Percentiles rank a stretch among this genome's conserved stretches.
Conservation (phyloP, 2,888 invertebrate genomes). For the Coronaproctus castanopsis region DNA sequence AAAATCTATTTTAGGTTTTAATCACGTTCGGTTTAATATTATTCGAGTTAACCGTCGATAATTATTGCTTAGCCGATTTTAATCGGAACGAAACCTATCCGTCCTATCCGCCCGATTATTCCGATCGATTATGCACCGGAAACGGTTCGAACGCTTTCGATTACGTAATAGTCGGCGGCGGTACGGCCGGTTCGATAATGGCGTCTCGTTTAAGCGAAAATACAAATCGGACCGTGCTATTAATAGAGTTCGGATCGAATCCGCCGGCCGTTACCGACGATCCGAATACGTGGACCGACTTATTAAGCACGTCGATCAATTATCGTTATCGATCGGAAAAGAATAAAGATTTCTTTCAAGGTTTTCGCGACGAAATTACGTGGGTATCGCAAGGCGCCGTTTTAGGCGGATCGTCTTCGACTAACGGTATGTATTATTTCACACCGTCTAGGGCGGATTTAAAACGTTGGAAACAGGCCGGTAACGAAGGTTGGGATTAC, state of each 20-base stretch:
- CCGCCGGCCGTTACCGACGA: constrained; percentile 29
- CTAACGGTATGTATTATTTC: constrained; percentile 1
- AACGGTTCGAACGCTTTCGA: constrained; percentile 15
- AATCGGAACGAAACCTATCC: background rate
- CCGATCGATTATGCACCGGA: background rate
- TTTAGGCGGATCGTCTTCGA: background rate
- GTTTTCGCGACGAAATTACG: background rate
- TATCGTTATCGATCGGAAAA: constrained; percentile 4
- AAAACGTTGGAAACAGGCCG: constrained; percentile 1
- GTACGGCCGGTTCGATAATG: constrained; percentile 32
- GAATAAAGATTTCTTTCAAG: constrained; percentile 2
- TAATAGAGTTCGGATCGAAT: constrained; percentile 34
- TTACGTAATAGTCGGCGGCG: constrained; percentile 26
- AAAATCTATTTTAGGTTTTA: no score
- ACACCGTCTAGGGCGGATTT: background rate
- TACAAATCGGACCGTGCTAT: constrained; percentile 28
- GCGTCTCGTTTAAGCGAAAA: constrained; percentile 31
- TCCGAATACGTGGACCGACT: constrained; percentile 20
- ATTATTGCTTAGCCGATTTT: no score
- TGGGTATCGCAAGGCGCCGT: background rate
- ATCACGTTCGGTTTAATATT: no score
- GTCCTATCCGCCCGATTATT: constrained; percentile 1
- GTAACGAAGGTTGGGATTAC: constrained; percentile 6
- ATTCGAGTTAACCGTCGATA: no score
- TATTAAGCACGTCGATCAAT: constrained; percentile 12